Evolutionary conservation across 1,140 invertebrate species (phyloP).

Genomic region (Nasonia giraulti): DNA sequence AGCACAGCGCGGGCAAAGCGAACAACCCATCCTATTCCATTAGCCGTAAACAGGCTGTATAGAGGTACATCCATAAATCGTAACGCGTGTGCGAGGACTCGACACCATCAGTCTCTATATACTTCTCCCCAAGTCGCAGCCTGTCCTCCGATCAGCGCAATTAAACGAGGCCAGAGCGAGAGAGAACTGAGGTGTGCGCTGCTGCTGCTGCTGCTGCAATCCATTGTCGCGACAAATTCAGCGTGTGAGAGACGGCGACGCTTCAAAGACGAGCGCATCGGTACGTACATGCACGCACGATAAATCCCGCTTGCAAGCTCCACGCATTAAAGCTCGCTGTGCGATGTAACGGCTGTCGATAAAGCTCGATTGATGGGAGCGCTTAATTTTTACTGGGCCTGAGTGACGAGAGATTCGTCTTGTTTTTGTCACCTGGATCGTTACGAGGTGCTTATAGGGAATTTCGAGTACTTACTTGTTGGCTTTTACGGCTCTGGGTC

Average conservation of each 20-base stretch:
- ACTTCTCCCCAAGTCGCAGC: neutral
- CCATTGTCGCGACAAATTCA: neutral
- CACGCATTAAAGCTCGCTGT: no score
- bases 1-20: neutral
- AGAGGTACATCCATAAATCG: no score
- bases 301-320: neutral
- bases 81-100: neutral
- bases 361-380: no score
- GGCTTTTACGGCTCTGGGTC: no score
- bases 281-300: neutral
- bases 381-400: no score
- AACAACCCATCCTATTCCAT: neutral
- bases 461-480: no score
- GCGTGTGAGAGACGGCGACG: neutral
- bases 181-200: no score
- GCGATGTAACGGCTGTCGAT: no score
- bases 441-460: no score
- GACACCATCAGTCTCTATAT: neutral
- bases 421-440: no score
- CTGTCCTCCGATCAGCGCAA: neutral
- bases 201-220: neutral
- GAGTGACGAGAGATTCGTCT: no score
- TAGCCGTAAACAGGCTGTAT: neutral
- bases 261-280: no score
- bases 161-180: neutral